Conservation (phyloP, 2,888 invertebrate genomes). For the Ophion costatus region DNA sequence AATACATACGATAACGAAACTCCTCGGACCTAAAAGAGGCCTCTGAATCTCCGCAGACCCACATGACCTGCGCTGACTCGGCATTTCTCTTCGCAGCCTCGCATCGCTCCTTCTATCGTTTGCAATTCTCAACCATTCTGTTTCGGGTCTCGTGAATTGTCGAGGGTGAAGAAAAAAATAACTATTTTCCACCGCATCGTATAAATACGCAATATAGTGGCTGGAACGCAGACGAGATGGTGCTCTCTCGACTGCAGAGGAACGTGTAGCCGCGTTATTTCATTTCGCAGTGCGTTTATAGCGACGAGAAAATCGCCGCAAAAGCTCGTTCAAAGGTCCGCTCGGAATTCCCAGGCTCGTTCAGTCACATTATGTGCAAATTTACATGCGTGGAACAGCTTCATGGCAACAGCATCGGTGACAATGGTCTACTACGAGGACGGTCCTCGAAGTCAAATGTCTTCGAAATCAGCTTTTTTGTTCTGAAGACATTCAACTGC, state of each 20-base stretch:
- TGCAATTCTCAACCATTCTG: not conserved
- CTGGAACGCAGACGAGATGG: not conserved
- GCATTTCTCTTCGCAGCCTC: not conserved
- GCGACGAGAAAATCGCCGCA: not conserved
- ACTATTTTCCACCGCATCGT: not conserved
- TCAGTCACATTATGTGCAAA: constrained; percentile 74
- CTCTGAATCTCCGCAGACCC: no score
- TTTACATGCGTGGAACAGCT: constrained; percentile 64
- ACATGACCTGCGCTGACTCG: not conserved
- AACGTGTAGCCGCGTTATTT: not conserved
- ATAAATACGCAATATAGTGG: not conserved
- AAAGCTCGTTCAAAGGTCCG: constrained; percentile 55
- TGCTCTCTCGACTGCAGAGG: not conserved
- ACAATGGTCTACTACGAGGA: not conserved
- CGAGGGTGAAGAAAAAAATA: not conserved
- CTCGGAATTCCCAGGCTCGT: constrained; percentile 68
- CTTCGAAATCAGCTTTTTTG: no score
- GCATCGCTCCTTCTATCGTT: not conserved
- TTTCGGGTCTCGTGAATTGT: not conserved
- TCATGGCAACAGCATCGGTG: constrained; percentile 24
- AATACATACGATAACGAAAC: no score
- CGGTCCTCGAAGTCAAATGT: no score
- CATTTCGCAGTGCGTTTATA: constrained; percentile 13
- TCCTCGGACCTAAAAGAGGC: no score
- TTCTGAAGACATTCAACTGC: no score